phyloP scores from a whole-genome alignment of 2,113 vertebrate species.

The Perccottus glenii region DNA sequence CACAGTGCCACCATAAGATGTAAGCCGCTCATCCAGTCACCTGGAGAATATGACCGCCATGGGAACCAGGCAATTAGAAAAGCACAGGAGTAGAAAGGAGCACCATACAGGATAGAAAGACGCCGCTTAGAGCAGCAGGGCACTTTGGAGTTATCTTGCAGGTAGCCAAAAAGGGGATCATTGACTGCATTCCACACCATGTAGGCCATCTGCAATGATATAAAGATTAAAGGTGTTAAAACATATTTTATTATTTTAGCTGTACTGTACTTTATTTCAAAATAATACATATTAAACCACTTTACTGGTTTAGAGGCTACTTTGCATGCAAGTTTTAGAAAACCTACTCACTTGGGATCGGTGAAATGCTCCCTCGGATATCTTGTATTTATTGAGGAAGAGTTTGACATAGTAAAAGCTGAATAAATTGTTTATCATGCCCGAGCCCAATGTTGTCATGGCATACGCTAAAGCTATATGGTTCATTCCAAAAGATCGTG shows the following conservation, averaged over 20 bases:
- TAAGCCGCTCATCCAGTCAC: slow-evolving; percentile 86
- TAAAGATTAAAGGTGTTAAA: background rate
- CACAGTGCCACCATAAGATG: slow-evolving; percentile 84
- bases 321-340: background rate
- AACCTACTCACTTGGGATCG: slow-evolving; percentile 83
- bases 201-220: slow-evolving; percentile 81
- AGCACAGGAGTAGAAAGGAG: slow-evolving; percentile 81
- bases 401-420: slow-evolving; percentile 94
- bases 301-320: too few species aligned
- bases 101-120: slow-evolving; percentile 83
- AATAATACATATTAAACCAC: too few species aligned
- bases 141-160: slow-evolving; percentile 82
- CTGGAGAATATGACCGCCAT: slow-evolving; percentile 82
- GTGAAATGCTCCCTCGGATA: slow-evolving; percentile 87
- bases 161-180: slow-evolving; percentile 87
- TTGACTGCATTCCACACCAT: slow-evolving; percentile 92
- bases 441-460: slow-evolving; percentile 87
- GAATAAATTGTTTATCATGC: slow-evolving; percentile 91
- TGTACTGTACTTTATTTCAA: too few species aligned
- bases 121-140: slow-evolving; percentile 76
- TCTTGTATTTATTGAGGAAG: slow-evolving; percentile 86
- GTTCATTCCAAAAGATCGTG: slow-evolving; percentile 73
- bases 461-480: slow-evolving; percentile 83
- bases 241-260: too few species aligned
- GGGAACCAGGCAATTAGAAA: slow-evolving; percentile 95